Evolutionary conservation across 2,113 vertebrate species (phyloP), one percentile per base, ranked within the genome.

Genomic region (Nothobranchius kuhntae): DNA sequence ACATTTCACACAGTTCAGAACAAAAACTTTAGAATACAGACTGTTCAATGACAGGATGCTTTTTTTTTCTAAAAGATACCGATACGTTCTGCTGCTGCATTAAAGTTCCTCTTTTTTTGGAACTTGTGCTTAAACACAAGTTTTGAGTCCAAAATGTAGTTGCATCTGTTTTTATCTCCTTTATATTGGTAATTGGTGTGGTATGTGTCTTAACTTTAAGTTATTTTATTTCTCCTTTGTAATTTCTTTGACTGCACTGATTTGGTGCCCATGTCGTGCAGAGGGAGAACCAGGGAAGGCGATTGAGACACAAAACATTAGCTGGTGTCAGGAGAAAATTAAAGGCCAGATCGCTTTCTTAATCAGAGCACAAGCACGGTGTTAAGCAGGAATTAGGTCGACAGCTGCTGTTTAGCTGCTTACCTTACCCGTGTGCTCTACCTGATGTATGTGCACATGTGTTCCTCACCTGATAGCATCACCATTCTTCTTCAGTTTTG

Each of bases 361-460:
- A 96, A 96, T 96, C 95, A 95, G 95, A 95, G 94, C 95, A 95
- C 95, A 95, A 96, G 94, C 95, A 90, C 93, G 92, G 94, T 92
- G 94, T 95, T 95, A 94, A 91, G 85, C 85, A 94, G 94, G 94
- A 96, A 96, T 96, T 95, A 97, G 94, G 94, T 93, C 93, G 94
- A 96, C 95, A 97, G 95, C 95, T 97, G 96, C 94, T 94, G 89
- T 89, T 92, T 86, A 70, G 77, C 81, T 77, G 76, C 73, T 80
- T 87, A 87, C 80, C 71, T 90, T 90, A 72, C 89, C 86, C 87
- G 78, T 81, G 73, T 89, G 90, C 68, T 64, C 73, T 54, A 67
- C 70, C 73, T 57, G 62, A 56, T 73, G 65, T 65, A 68, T 26
- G 58, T 61, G 56, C 58, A 38, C 73, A 63, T 74, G 53, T 4